Percentiles rank a stretch among this genome's conserved stretches.
phyloP scores from a whole-genome alignment of 1,140 invertebrate species.

The Ctenoplectra terminalis region DNA sequence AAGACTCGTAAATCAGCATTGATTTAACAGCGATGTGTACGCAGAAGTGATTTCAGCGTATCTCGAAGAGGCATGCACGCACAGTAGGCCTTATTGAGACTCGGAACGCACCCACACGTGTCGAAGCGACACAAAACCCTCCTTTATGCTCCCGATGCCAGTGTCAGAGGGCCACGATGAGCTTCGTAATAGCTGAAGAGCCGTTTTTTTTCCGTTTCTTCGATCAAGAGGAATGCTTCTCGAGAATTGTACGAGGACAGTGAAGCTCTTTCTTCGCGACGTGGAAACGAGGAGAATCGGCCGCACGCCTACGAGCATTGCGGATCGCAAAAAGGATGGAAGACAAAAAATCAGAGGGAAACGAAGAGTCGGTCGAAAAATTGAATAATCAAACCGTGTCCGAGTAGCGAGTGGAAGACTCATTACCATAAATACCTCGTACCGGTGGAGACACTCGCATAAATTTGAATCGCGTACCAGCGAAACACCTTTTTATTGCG shows the following conservation, averaged over 20 bases:
- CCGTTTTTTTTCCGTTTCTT: neutral
- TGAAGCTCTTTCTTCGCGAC: conserved; percentile 6
- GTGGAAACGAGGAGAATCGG: neutral
- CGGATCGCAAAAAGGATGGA: conserved; percentile 7
- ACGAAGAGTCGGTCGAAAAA: conserved; percentile 6
- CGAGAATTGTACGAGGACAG: conserved; percentile 17
- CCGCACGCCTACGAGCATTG: neutral
- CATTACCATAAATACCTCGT: conserved; percentile 34
- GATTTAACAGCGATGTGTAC: neutral
- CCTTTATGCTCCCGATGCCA: conserved; percentile 36
- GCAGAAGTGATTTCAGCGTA: conserved; percentile 45
- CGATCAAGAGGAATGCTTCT: neutral
- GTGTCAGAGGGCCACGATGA: conserved; percentile 16
- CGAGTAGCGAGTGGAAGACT: neutral
- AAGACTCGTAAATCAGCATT: neutral
- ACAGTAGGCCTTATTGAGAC: conserved; percentile 58
- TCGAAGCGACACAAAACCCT: conserved; percentile 46
- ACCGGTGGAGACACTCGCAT: neutral
- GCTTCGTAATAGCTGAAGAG: conserved; percentile 3
- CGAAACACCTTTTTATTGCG: neutral
- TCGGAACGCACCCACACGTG: conserved; percentile 40
- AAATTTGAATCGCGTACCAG: neutral
- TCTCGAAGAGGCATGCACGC: conserved; percentile 2
- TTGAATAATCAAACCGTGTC: conserved; percentile 22
- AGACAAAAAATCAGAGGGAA: neutral